Evolutionary conservation across 2,888 invertebrate species (phyloP), one percentile per base, ranked within the genome.

Genomic region (Xestia sexstrigata): DNA sequence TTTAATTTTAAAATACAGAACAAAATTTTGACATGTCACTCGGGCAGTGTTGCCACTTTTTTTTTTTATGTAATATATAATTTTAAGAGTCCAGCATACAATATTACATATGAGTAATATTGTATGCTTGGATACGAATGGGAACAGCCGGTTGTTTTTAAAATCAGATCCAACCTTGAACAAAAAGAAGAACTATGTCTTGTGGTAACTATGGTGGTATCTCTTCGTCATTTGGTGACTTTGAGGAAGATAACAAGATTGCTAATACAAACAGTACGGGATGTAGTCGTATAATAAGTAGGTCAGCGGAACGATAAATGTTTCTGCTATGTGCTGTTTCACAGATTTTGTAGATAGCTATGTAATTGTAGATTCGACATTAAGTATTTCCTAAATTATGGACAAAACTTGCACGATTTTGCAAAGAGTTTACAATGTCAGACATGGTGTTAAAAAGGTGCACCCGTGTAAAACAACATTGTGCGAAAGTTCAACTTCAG

Each of bases 261-360:
- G 42, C 15, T 17, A n/a, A 42, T n/a, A 47, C 17, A 23, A 58
- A 60, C 7, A 11, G 35, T 4, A 42, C 47, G 63, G 26, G 23
- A n/a, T 39, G 26, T 63, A 63, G 23, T 20, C 17, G 39, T 49
- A 5, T 17, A 68, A 55, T 26, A 49, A 35, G 20, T 58, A 49
- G 70, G 58, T 58, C 47, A 78, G 30, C 6, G 26, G 55, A 65
- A 55, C n/a, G 17, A 68, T 74, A 47, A 15, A 17, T 70, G 70
- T 23, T 52, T 45, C 8, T 42, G 11, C 17, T 17, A 23, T n/a
- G 30, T 49, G 30, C 35, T 11, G 49, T 70, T 20, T 58, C 1
- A 35, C 11, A 42, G 30, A 8, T 67, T 42, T 26, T 13, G 4
- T 23, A 8, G 63, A 9, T 45, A n/a, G n/a, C n/a, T n/a, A 42